A percentile compares a stretch with the other conserved stretches of the same genome.
Evolutionary conservation across 1,140 invertebrate genomes (phyloP).

Genomic region (Pogonomyrmex barbatus): DNA sequence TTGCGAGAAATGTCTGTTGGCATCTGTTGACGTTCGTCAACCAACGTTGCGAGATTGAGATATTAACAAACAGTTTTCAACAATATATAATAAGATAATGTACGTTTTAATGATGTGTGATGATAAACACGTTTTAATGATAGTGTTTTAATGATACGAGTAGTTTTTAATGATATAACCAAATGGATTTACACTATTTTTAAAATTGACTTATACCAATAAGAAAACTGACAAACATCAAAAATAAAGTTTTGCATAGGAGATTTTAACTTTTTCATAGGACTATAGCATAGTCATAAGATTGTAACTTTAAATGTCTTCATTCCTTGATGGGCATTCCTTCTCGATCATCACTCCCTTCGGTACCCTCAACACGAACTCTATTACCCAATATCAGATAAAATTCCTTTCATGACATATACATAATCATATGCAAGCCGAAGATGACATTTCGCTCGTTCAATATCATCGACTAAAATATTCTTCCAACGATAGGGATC

Average conservation of each 20-base stretch:
- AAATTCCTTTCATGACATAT: slow-evolving; percentile 84
- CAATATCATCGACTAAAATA: slow-evolving; percentile 91
- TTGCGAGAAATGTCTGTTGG: background rate
- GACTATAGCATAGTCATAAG: background rate
- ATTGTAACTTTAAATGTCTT: slow-evolving; percentile 6
- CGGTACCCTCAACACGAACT: slow-evolving; percentile 92
- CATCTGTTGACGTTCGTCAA: background rate
- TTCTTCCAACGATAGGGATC: slow-evolving; percentile 88
- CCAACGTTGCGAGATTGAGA: background rate
- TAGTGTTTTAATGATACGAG: too few relatives aligned
- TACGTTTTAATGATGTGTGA: too few relatives aligned
- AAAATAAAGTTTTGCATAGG: background rate
- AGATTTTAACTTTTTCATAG: background rate
- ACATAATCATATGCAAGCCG: slow-evolving; percentile 87
- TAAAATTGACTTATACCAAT: background rate
- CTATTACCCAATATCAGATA: slow-evolving; percentile 90
- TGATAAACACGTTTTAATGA: too few relatives aligned
- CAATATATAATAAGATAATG: too few relatives aligned
- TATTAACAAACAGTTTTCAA: background rate
- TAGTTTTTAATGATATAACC: too few relatives aligned
- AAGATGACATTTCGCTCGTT: slow-evolving; percentile 90
- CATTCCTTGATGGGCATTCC: slow-evolving; percentile 1
- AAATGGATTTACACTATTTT: background rate
- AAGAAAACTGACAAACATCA: background rate
- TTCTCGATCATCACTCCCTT: slow-evolving; percentile 81